Conservation (phyloP, 2,888 invertebrate genomes). For the Pheosia gnoma region DNA sequence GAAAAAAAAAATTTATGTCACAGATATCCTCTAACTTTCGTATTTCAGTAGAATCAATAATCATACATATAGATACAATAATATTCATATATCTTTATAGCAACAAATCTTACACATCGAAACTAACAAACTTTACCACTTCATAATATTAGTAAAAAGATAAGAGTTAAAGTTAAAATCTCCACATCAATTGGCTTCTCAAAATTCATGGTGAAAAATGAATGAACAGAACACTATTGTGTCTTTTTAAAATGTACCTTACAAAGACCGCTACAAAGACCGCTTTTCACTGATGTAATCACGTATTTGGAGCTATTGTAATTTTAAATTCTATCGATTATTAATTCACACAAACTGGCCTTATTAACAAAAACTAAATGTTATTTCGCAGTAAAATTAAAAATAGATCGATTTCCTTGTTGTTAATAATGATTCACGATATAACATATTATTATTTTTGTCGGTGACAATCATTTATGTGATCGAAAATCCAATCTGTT, state of each 20-base stretch:
- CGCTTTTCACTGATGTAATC: neutral
- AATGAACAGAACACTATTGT: too few species aligned
- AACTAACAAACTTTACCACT: too few species aligned
- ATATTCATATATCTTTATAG: too few species aligned
- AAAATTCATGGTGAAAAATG: too few species aligned
- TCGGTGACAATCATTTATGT: conserved; percentile 6
- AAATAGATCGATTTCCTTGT: conserved; percentile 31
- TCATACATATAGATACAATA: too few species aligned
- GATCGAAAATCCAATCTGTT: conserved; percentile 1
- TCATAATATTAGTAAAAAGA: too few species aligned
- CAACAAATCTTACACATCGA: too few species aligned
- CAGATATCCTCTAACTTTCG: too few species aligned
- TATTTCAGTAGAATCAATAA: too few species aligned
- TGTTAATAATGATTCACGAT: conserved; percentile 22
- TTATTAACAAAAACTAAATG: conserved; percentile 28
- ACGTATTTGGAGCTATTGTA: conserved; percentile 16
- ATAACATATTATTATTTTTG: conserved; percentile 19
- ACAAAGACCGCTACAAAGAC: neutral
- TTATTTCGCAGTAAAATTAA: conserved; percentile 34
- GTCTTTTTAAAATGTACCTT: neutral
- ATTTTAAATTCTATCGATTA: conserved; percentile 33
- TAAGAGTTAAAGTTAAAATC: too few species aligned
- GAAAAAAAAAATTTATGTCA: too few species aligned
- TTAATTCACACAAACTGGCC: conserved; percentile 30
- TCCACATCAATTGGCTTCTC: too few species aligned